phyloP scores from a whole-genome alignment of 2,113 vertebrate species.

The Centrocercus urophasianus region DNA sequence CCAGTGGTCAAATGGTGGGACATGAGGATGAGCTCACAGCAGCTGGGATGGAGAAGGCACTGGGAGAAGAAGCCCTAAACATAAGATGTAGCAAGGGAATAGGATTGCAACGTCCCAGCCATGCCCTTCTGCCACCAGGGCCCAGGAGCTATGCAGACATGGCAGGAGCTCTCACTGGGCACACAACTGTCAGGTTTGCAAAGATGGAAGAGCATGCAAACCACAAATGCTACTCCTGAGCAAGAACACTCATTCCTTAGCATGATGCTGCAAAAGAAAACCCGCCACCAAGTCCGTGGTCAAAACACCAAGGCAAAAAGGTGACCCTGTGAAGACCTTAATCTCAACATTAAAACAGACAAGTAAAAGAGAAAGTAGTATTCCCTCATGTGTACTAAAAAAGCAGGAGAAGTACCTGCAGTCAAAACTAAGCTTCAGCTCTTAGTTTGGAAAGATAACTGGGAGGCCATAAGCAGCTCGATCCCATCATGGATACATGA shows the following conservation, averaged over 20 bases:
- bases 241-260: neutral
- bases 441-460: neutral
- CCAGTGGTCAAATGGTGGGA: too few relatives aligned
- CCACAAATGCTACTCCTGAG: neutral
- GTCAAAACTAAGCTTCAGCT: neutral
- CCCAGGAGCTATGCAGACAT: neutral
- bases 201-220: neutral
- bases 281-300: neutral
- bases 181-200: neutral
- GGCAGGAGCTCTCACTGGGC: neutral
- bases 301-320: neutral
- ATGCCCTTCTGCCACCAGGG: neutral
- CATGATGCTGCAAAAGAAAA: neutral
- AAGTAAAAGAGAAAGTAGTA: neutral
- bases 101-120: neutral
- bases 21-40: neutral
- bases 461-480: neutral
- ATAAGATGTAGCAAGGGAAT: neutral
- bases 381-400: neutral
- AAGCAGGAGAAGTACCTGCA: neutral
- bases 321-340: neutral
- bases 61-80: neutral
- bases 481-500: too few relatives aligned
- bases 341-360: neutral
- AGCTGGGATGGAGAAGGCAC: neutral